Percentiles rank a stretch among this genome's conserved stretches.
Evolutionary conservation across 1,140 invertebrate species (phyloP).

Genomic region (Neodiprion fabricii): DNA sequence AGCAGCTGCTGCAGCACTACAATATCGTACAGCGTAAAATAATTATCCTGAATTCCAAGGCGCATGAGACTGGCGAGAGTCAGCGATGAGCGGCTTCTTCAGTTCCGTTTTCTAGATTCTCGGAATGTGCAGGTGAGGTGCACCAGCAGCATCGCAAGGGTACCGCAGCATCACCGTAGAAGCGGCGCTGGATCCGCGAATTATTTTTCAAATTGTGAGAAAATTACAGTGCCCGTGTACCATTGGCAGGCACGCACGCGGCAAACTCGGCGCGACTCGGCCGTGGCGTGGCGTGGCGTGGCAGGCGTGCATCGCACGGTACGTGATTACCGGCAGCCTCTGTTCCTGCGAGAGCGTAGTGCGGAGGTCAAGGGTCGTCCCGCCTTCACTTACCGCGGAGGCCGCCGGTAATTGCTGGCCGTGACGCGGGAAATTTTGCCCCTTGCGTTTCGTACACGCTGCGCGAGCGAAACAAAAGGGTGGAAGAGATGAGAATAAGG

Average conservation of each 20-base stretch:
- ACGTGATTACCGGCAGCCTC: constrained; percentile 54
- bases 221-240: constrained; percentile 26
- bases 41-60: too few species aligned
- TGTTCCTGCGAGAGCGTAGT: constrained; percentile 40
- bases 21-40: too few species aligned
- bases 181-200: not conserved
- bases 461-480: not conserved
- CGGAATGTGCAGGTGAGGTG: too few species aligned
- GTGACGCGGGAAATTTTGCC: constrained; percentile 41
- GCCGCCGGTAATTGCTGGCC: constrained; percentile 51
- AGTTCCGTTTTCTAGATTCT: too few species aligned
- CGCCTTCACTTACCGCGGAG: constrained; percentile 50
- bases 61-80: too few species aligned
- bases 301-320: constrained; percentile 42
- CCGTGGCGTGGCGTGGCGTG: constrained; percentile 9
- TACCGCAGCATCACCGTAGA: too few species aligned
- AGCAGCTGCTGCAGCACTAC: too few species aligned
- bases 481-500: not conserved
- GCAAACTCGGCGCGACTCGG: not conserved
- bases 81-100: too few species aligned
- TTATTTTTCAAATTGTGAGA: constrained; percentile 26
- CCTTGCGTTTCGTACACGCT: not conserved
- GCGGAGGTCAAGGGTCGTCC: constrained; percentile 49
- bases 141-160: too few species aligned
- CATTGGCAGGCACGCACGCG: not conserved